phyloP scores from a whole-genome alignment of 1,140 invertebrate species.

The Aphelenchoides fujianensis region DNA sequence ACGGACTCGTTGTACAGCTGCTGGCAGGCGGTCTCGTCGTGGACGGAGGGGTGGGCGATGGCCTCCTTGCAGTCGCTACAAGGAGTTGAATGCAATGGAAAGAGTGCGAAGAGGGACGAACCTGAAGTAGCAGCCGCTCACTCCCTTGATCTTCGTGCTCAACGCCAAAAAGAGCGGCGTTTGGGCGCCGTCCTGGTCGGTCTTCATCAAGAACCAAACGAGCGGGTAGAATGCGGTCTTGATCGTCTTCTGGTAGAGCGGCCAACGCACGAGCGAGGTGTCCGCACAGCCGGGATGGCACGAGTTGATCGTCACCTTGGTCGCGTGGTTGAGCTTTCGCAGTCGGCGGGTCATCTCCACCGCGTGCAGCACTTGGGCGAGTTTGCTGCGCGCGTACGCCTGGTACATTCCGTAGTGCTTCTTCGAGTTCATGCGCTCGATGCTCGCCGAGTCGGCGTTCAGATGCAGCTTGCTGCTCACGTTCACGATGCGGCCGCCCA shows the following conservation, averaged over 20 bases:
- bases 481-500: slow-evolving; percentile 44
- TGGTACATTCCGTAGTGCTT: slow-evolving; percentile 22
- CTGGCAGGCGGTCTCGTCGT: slow-evolving; percentile 41
- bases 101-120: slow-evolving; percentile 7
- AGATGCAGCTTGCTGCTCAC: slow-evolving; percentile 44
- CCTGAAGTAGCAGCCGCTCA: slow-evolving; percentile 72
- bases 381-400: slow-evolving; percentile 1
- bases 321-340: slow-evolving; percentile 30
- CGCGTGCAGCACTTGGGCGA: slow-evolving; percentile 49
- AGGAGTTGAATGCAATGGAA: neutral
- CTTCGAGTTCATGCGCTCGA: slow-evolving; percentile 35
- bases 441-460: slow-evolving; percentile 35
- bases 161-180: slow-evolving; percentile 73
- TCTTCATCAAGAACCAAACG: slow-evolving; percentile 75
- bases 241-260: slow-evolving; percentile 45
- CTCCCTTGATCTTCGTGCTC: slow-evolving; percentile 69
- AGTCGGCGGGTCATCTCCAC: slow-evolving; percentile 42
- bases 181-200: slow-evolving; percentile 70
- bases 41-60: slow-evolving; percentile 26
- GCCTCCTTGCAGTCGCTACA: slow-evolving; percentile 46
- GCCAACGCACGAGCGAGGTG: slow-evolving; percentile 37
- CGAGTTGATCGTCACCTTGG: slow-evolving; percentile 76
- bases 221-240: slow-evolving; percentile 71
- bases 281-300: slow-evolving; percentile 38
- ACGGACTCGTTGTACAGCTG: slow-evolving; percentile 41